These are phyloP conservation scores for Acomys russatus DNA, from an alignment of 2,797 vertebrate species.

Conservation along the genomic window DNA sequence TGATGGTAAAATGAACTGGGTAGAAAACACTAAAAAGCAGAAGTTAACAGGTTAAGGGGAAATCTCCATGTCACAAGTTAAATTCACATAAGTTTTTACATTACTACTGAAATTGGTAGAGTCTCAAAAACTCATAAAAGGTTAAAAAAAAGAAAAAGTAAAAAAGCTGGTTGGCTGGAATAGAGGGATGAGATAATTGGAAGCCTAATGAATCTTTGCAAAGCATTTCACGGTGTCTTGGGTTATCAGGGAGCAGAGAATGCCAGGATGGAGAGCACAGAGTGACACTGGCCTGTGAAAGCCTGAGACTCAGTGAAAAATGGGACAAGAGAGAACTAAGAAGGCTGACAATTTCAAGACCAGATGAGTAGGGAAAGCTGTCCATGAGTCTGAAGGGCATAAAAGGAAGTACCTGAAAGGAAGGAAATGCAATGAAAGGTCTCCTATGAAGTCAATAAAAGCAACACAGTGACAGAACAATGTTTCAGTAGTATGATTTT, in stretches of 20 bases:
- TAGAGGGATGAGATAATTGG: not conserved
- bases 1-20: not conserved
- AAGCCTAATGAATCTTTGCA: not conserved
- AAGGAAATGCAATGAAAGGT: not conserved
- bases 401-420: not conserved
- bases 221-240: not conserved
- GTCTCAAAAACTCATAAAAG: not conserved
- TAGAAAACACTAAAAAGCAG: not conserved
- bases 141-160: not conserved
- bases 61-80: not conserved
- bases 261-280: too few species aligned
- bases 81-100: not conserved
- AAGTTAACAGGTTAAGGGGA: not conserved
- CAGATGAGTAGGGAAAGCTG: not conserved
- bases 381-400: not conserved
- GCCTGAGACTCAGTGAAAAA: not conserved
- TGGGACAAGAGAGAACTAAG: not conserved
- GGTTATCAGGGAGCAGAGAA: not conserved
- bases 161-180: not conserved
- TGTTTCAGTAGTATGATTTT: not conserved
- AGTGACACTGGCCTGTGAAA: not conserved
- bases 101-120: not conserved
- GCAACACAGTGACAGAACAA: not conserved
- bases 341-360: not conserved
- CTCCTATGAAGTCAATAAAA: not conserved